A percentile compares a stretch with the other conserved stretches of the same genome.
These are phyloP conservation scores for Ptyas mucosa DNA, from an alignment of 2,113 vertebrate genomes.

Conservation along the genomic window DNA sequence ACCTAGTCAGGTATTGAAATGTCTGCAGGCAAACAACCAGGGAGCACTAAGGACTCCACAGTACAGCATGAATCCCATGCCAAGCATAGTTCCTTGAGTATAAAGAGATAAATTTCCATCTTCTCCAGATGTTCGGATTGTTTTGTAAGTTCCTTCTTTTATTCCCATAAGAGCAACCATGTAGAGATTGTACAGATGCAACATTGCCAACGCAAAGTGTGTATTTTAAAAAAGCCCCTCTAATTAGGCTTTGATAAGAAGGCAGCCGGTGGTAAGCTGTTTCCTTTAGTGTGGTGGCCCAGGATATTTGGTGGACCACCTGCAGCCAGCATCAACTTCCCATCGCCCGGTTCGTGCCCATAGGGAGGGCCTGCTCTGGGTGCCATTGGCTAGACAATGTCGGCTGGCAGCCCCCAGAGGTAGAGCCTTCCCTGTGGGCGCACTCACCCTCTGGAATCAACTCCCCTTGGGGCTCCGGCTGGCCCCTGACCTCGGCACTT, in stretches of 20 bases:
- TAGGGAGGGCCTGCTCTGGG: too few species aligned
- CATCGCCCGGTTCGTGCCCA: too few species aligned
- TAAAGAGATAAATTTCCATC: background rate
- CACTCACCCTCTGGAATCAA: too few species aligned
- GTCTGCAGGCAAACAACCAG: background rate
- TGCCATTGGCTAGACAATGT: too few species aligned
- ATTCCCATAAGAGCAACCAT: background rate
- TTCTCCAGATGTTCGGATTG: background rate
- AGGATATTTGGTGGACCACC: too few species aligned
- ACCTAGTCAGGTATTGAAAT: background rate
- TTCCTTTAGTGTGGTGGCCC: slow-evolving; percentile 3
- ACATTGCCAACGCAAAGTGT: slow-evolving; percentile 25
- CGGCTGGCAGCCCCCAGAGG: too few species aligned
- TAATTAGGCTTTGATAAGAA: slow-evolving; percentile 42
- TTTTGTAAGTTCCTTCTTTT: background rate
- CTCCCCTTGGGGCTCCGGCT: too few species aligned
- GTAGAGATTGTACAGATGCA: slow-evolving; percentile 21
- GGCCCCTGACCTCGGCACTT: too few species aligned
- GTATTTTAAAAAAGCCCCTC: slow-evolving; percentile 21
- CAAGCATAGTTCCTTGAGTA: background rate
- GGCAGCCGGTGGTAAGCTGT: slow-evolving; percentile 15
- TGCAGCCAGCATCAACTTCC: too few species aligned
- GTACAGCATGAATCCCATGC: background rate
- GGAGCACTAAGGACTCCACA: background rate
- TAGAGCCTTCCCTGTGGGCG: too few species aligned